Percentiles rank a stretch among this genome's conserved stretches.
Evolutionary conservation across 2,797 vertebrate genomes (phyloP).

Genomic region (Columba guinea): DNA sequence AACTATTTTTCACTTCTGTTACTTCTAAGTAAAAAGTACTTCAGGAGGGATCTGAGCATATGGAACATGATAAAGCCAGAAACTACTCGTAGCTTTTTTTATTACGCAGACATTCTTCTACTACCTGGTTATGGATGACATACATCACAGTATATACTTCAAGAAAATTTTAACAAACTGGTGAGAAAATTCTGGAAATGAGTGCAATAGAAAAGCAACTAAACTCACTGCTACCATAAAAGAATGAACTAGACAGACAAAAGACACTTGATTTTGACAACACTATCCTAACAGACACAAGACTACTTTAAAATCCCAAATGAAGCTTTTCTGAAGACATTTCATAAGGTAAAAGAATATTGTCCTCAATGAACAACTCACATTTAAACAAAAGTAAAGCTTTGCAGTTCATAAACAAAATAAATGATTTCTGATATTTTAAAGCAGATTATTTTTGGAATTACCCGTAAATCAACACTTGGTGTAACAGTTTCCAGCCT

Average conservation of each 20-base stretch:
- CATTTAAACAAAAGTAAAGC: neutral
- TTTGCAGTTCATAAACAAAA: neutral
- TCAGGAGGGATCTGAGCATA: neutral
- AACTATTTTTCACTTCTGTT: neutral
- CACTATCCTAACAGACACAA: neutral
- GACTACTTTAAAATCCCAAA: neutral
- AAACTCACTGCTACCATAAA: neutral
- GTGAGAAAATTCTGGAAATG: neutral
- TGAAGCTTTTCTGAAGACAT: neutral
- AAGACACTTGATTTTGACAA: neutral
- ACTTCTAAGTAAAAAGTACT: neutral
- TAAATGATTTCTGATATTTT: neutral
- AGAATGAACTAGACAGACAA: neutral
- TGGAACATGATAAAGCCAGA: conserved; percentile 23
- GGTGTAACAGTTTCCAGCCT: neutral
- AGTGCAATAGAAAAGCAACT: neutral
- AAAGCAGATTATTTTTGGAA: neutral
- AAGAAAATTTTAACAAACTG: conserved; percentile 12
- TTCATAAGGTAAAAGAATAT: neutral
- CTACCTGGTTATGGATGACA: neutral
- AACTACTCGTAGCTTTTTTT: neutral
- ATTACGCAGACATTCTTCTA: neutral
- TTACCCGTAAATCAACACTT: neutral
- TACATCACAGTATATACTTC: neutral
- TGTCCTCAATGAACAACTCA: neutral